Percentiles rank a stretch among this genome's conserved stretches.
phyloP scores from a whole-genome alignment of 2,113 vertebrate genomes.

The Mesitornis unicolor region DNA sequence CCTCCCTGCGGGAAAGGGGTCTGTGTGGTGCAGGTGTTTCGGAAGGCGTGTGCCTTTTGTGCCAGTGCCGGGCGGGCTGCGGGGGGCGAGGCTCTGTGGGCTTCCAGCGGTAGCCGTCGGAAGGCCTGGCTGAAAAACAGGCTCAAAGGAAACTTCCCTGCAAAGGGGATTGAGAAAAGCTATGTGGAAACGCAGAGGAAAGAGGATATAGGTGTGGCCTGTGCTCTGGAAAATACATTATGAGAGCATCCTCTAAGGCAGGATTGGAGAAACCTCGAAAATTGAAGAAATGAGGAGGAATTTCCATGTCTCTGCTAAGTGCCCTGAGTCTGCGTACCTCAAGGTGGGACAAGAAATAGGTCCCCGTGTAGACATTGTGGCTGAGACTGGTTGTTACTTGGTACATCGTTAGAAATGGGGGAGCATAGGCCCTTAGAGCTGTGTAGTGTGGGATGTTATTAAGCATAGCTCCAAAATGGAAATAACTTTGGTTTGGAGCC shows the following conservation, averaged over 20 bases:
- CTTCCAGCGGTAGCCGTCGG: neutral
- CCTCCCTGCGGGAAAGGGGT: neutral
- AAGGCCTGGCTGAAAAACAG: neutral
- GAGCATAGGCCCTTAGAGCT: neutral
- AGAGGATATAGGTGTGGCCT: slow-evolving; percentile 54
- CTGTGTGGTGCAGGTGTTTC: slow-evolving; percentile 1
- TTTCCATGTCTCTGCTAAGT: neutral
- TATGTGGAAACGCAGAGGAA: slow-evolving; percentile 7
- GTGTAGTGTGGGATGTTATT: neutral
- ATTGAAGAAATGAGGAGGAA: neutral
- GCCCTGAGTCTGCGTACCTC: fast-evolving
- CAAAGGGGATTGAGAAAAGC: neutral
- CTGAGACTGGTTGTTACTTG: neutral
- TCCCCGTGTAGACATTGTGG: fast-evolving
- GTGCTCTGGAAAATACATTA: slow-evolving; percentile 10
- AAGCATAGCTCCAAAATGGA: neutral
- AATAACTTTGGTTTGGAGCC: neutral
- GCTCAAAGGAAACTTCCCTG: neutral
- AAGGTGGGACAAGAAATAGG: neutral
- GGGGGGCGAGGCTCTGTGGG: neutral
- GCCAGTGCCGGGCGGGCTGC: neutral
- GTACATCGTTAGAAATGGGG: neutral
- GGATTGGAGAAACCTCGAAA: neutral
- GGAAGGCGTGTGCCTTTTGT: neutral
- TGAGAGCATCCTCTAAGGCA: slow-evolving; percentile 20